Conservation (phyloP, 2,797 vertebrate species). For the Tiaroga cobitis region DNA sequence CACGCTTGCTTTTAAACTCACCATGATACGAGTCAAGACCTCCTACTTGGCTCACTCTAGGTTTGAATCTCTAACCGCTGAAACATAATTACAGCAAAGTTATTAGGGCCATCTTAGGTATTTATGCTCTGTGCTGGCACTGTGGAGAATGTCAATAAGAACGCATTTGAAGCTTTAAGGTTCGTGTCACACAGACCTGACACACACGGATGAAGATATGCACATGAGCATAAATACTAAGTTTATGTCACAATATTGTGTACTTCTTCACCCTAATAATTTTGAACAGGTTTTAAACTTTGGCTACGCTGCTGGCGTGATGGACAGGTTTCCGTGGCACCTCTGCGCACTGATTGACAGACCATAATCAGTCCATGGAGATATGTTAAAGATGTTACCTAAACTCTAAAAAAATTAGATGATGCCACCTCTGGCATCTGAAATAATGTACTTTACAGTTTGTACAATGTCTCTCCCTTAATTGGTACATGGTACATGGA, state of each 20-base stretch:
- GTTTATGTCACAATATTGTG: conserved; percentile 32
- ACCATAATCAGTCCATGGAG: conserved; percentile 29
- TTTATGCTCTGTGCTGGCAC: conserved; percentile 27
- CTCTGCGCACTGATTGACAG: conserved; percentile 26
- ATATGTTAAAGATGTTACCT: conserved; percentile 27
- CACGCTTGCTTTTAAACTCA: conserved; percentile 45
- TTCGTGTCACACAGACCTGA: conserved; percentile 24
- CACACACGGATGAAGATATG: conserved; percentile 13
- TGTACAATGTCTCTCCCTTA: background rate
- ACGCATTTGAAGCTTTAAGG: conserved; percentile 28
- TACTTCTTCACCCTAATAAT: conserved; percentile 17
- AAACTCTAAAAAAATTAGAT: conserved; percentile 11
- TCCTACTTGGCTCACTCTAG: conserved; percentile 23
- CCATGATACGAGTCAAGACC: conserved; percentile 37
- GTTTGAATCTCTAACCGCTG: conserved; percentile 31
- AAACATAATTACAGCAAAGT: conserved; percentile 50
- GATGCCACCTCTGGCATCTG: conserved; percentile 28
- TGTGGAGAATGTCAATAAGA: conserved; percentile 41
- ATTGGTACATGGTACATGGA: background rate
- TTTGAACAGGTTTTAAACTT: conserved; percentile 29
- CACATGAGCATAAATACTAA: conserved; percentile 33
- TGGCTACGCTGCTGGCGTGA: background rate
- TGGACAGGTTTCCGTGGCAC: conserved; percentile 23
- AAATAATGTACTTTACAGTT: background rate
- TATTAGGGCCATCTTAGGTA: conserved; percentile 45